Evolutionary conservation across 2,113 vertebrate species (phyloP), one percentile per base, ranked within the genome.

Genomic region (Coreoperca whiteheadi): DNA sequence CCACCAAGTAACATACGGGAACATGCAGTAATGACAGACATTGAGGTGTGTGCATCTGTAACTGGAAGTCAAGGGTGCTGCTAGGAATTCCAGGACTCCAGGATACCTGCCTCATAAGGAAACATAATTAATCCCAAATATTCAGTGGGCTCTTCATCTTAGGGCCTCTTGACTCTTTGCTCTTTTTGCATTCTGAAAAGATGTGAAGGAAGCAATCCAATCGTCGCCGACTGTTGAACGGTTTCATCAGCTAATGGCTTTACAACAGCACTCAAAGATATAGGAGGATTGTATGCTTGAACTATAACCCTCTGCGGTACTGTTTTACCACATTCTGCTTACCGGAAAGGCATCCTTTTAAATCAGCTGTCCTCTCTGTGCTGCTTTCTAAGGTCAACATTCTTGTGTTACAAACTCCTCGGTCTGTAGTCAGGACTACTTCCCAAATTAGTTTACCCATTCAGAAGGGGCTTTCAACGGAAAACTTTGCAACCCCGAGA

Each of bases 191-290:
- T 51, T 37, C 18, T 74, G 60, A 80, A 67, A 60, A 84, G 28
- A 88, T 23, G 37, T 60, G 39, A 60, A 59, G 41, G 8, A 83
- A 82, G 83, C 51, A 28, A 69, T 53, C 30, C 72, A 37, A n/a
- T 50, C 1, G 4, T 32, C 25, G 70, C 25, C 1, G 48, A 57
- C 68, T 72, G 46, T 76, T 77, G 64, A 46, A 11, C 8, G 14
- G 72, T 34, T 88, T 94, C 90, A 95, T 95, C 88, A 94, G 89
- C 93, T 93, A 94, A 94, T 93, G 91, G 88, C 53, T 93, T 91
- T 89, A 90, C 83, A 89, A 15, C 93, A 76, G 86, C 87, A 91
- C 89, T 91, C 87, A 86, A 6, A 92, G 64, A 81, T 90, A 89
- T 82, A 91, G 46, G 25, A 88, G 85, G 84, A 85, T 81, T 90